Percentiles rank a stretch among this genome's conserved stretches.
Evolutionary conservation across 2,888 invertebrate species (phyloP).

Genomic region (Conus canariensis): DNA sequence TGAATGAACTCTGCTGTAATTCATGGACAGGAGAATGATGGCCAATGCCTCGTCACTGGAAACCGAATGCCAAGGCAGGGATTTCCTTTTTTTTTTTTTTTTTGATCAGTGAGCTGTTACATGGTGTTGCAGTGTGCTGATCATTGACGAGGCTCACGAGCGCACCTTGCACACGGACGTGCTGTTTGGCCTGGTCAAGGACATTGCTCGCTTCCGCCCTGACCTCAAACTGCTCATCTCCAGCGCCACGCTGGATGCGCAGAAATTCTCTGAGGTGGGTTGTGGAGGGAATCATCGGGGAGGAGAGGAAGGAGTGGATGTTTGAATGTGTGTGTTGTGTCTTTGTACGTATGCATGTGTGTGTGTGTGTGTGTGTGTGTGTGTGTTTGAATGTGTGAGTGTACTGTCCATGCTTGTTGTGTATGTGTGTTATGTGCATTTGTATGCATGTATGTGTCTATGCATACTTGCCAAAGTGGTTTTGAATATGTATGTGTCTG

Average conservation of each 20-base stretch:
- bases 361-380: not conserved
- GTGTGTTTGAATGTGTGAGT: not conserved
- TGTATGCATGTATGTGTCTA: conserved; percentile 16
- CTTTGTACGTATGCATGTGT: not conserved
- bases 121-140: conserved; percentile 89
- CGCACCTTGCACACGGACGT: conserved; percentile 98
- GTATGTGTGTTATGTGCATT: not conserved
- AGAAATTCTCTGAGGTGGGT: conserved; percentile 91
- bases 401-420: not conserved
- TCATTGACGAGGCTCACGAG: conserved; percentile 99
- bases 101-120: not conserved
- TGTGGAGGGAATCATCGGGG: not conserved
- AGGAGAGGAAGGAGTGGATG: not conserved
- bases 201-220: conserved; percentile 92
- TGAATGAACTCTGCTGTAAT: too few species aligned
- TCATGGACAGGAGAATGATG: too few species aligned
- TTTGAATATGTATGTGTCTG: not conserved
- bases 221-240: conserved; percentile 98
- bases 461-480: not conserved
- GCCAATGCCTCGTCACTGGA: too few species aligned
- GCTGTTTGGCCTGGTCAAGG: conserved; percentile 95
- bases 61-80: too few species aligned
- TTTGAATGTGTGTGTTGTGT: not conserved
- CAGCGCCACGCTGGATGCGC: conserved; percentile 97
- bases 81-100: too few species aligned